Percentiles rank a stretch among this genome's conserved stretches.
These are phyloP conservation scores for Myotis davidii DNA, from an alignment of 2,113 vertebrate species.

Conservation along the genomic window DNA sequence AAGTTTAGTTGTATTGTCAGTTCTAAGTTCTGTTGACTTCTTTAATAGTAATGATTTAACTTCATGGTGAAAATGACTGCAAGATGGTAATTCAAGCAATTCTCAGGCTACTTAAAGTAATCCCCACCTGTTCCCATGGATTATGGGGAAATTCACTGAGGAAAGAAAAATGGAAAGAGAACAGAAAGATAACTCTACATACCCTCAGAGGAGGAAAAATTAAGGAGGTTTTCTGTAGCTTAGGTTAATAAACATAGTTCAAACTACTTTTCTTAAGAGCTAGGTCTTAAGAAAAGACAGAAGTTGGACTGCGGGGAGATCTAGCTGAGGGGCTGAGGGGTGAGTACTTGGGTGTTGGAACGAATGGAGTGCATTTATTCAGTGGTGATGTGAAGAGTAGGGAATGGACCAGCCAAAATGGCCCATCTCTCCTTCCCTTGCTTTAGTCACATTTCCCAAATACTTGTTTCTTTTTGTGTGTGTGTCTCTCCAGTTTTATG, in stretches of 20 bases:
- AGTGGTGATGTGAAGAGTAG: fast-evolving
- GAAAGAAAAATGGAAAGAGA: neutral
- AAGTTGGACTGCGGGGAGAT: neutral
- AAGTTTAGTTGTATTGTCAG: neutral
- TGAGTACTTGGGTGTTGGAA: neutral
- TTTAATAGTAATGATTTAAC: conserved; percentile 46
- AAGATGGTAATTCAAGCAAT: conserved; percentile 5
- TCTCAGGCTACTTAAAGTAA: neutral
- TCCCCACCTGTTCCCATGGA: neutral
- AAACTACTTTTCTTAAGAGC: neutral
- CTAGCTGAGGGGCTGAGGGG: neutral
- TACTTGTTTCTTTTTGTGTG: neutral
- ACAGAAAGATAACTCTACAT: neutral
- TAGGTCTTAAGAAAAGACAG: neutral
- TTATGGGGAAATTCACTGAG: neutral
- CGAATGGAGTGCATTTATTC: neutral
- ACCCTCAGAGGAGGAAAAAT: neutral
- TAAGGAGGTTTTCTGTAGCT: neutral
- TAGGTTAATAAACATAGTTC: neutral
- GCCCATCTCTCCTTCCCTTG: neutral
- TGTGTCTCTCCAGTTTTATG: neutral
- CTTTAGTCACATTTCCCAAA: neutral
- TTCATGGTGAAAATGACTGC: conserved; percentile 2
- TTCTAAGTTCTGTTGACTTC: neutral
- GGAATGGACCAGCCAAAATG: neutral